phyloP scores from a whole-genome alignment of 1,140 invertebrate species.

The Hydropsyche tenuis region DNA sequence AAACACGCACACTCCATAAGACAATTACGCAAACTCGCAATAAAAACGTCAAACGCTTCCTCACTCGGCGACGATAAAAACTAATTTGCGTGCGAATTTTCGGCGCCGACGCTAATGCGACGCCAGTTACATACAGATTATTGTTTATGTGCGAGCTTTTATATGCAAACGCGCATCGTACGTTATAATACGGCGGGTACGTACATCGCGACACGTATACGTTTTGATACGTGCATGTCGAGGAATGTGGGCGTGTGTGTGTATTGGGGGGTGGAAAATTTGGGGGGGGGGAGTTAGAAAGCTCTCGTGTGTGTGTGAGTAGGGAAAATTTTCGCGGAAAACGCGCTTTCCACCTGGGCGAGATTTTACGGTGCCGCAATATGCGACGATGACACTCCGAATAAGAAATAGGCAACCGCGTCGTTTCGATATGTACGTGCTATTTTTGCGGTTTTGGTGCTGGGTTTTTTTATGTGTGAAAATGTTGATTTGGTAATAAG shows the following conservation, averaged over 20 bases:
- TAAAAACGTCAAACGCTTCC: not conserved
- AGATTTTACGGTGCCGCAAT: not conserved
- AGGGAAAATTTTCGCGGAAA: too few relatives aligned
- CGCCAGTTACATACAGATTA: not conserved
- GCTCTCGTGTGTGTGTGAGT: not conserved
- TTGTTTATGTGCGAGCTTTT: slow-evolving; percentile 10
- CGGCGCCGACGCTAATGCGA: not conserved
- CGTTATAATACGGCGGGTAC: not conserved
- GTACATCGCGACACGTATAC: too few relatives aligned
- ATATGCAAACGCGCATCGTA: too few relatives aligned
- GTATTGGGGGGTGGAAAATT: not conserved
- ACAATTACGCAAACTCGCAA: too few relatives aligned
- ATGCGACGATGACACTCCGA: not conserved
- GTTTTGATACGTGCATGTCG: too few relatives aligned
- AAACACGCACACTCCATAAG: too few relatives aligned
- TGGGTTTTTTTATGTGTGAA: too few relatives aligned
- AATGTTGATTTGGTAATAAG: too few relatives aligned
- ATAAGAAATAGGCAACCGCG: too few relatives aligned
- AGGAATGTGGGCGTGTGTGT: not conserved
- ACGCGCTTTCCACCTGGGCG: not conserved
- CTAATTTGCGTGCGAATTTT: slow-evolving; percentile 13
- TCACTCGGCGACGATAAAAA: slow-evolving; percentile 3
- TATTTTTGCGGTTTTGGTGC: too few relatives aligned
- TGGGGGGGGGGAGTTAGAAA: not conserved
- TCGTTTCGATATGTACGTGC: too few relatives aligned